A percentile compares a stretch with the other conserved stretches of the same genome.
Evolutionary conservation across 2,113 vertebrate species (phyloP).

Genomic region (Thymallus thymallus): DNA sequence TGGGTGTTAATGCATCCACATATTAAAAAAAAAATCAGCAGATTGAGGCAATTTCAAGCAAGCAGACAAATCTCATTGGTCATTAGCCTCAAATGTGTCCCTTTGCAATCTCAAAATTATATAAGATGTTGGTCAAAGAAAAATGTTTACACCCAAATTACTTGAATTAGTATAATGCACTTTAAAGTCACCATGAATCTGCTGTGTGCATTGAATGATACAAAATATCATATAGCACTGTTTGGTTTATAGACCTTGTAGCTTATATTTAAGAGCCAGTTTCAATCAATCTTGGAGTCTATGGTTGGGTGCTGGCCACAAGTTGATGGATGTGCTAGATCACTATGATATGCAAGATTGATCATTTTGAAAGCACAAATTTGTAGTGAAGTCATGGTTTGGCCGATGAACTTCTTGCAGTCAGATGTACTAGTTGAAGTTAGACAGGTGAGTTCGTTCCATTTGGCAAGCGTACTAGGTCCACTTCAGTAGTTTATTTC

Average conservation of each 20-base stretch:
- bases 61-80: constrained; percentile 49
- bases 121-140: constrained; percentile 22
- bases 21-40: no score
- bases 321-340: no score
- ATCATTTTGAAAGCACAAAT: no score
- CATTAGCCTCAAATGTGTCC: constrained; percentile 50
- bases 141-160: constrained; percentile 1
- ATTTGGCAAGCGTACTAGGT: no score
- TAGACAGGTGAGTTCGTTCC: not conserved
- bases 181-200: not conserved
- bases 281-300: no score
- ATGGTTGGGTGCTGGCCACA: no score
- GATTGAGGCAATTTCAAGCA: constrained; percentile 41
- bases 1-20: constrained; percentile 45
- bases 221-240: no score
- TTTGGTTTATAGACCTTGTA: no score
- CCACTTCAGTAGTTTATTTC: no score
- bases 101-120: constrained; percentile 26
- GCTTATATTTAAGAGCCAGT: no score
- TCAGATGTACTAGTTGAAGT: not conserved
- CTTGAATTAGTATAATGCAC: not conserved
- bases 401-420: not conserved
- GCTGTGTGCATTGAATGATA: no score
- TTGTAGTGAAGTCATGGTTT: not conserved
- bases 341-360: no score